Conservation (phyloP, 2,797 vertebrate species). For the Epinephelus awoara region DNA sequence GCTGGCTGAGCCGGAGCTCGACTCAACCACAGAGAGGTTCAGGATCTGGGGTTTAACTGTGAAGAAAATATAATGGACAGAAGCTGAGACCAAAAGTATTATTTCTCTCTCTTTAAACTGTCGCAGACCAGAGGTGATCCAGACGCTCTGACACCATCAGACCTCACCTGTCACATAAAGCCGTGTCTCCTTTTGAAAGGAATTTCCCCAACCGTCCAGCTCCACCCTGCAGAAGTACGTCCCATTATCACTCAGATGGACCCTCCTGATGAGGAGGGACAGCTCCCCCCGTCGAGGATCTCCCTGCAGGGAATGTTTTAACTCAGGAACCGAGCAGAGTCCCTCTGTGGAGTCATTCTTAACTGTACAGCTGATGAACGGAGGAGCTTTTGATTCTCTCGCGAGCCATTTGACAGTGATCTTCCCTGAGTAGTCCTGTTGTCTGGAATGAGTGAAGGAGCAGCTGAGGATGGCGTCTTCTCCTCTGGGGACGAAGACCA, state of each 20-base stretch:
- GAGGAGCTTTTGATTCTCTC: rapidly evolving
- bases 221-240: conserved; percentile 22
- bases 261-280: conserved; percentile 27
- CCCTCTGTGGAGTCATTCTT: background rate
- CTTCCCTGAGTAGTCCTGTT: rapidly evolving
- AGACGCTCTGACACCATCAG: background rate
- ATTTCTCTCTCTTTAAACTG: too few relatives aligned
- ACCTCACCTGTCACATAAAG: conserved; percentile 26
- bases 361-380: conserved; percentile 8
- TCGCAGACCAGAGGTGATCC: background rate
- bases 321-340: rapidly evolving
- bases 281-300: conserved; percentile 29
- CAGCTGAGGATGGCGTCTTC: conserved; percentile 46
- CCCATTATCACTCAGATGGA: background rate
- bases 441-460: background rate
- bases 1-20: background rate
- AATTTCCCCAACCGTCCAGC: rapidly evolving
- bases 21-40: conserved; percentile 8
- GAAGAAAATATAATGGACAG: too few relatives aligned
- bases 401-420: conserved; percentile 12
- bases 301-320: background rate
- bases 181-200: background rate
- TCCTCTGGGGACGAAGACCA: conserved; percentile 29
- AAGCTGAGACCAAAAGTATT: too few relatives aligned
- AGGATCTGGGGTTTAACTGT: conserved; percentile 28